Conservation (phyloP, 2,888 invertebrate genomes). For the Hermaeophaga mercurialis region DNA sequence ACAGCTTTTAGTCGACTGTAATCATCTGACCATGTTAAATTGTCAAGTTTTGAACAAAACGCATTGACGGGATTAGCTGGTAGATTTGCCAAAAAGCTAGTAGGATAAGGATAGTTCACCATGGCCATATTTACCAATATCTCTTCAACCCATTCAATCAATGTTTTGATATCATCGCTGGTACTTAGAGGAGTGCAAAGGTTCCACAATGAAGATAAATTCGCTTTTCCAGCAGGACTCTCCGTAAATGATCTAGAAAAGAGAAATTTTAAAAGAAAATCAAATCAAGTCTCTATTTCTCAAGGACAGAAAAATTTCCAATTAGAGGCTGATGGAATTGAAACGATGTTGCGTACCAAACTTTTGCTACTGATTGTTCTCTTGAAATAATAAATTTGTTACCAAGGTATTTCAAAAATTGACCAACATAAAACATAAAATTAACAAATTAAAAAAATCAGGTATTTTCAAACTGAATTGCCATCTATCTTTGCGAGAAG, state of each 20-base stretch:
- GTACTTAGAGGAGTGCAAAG: conserved; percentile 74
- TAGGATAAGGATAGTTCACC: conserved; percentile 93
- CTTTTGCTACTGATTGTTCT: too few species aligned
- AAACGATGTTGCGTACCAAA: too few species aligned
- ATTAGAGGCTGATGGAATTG: too few species aligned
- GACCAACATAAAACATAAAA: too few species aligned
- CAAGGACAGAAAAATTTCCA: too few species aligned
- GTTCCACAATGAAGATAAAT: conserved; percentile 74
- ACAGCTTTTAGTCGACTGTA: conserved; percentile 65
- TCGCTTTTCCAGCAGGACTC: conserved; percentile 69
- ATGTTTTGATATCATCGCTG: conserved; percentile 59
- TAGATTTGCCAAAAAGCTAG: conserved; percentile 79
- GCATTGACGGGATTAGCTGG: conserved; percentile 83
- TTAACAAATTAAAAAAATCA: too few species aligned
- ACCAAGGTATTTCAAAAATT: too few species aligned
- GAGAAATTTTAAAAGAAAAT: too few species aligned
- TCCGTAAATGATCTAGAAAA: conserved; percentile 42
- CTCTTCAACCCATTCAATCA: conserved; percentile 74
- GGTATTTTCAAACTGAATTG: too few species aligned
- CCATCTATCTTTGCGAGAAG: too few species aligned
- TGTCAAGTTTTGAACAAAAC: conserved; percentile 63
- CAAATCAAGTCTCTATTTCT: too few species aligned
- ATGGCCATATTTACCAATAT: conserved; percentile 85
- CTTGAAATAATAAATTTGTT: too few species aligned
- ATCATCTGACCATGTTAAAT: conserved; percentile 31